A percentile compares a stretch with the other conserved stretches of the same genome.
phyloP scores from a whole-genome alignment of 2,888 invertebrate species.

The Girardia tigrina region DNA sequence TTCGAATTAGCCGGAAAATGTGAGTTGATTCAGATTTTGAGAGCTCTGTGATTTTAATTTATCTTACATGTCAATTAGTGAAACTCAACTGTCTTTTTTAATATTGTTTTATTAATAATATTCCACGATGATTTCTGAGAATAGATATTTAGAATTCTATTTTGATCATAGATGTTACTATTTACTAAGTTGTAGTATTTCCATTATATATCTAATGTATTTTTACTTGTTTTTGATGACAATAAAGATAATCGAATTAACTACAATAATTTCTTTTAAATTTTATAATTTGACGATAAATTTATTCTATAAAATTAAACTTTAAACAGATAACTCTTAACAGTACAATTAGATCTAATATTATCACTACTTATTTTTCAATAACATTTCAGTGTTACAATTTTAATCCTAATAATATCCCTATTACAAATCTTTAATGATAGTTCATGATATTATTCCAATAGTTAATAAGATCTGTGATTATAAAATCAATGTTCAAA shows the following conservation, averaged over 20 bases:
- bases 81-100: conserved; percentile 14
- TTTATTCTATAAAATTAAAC: too few relatives aligned
- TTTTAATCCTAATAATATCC: too few relatives aligned
- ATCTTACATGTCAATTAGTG: not conserved
- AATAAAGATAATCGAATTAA: not conserved
- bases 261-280: too few relatives aligned
- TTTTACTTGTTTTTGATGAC: conserved; percentile 18
- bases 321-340: too few relatives aligned
- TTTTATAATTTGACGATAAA: too few relatives aligned
- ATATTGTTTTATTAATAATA: conserved; percentile 11
- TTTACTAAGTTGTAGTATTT: conserved; percentile 19
- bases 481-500: too few relatives aligned
- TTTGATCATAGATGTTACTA: conserved; percentile 23
- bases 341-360: too few relatives aligned
- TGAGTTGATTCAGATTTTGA: not conserved
- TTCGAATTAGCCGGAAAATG: not conserved
- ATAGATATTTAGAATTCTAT: conserved; percentile 23
- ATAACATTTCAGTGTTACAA: too few relatives aligned
- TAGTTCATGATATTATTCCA: too few relatives aligned
- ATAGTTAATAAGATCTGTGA: too few relatives aligned
- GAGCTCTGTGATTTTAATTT: not conserved
- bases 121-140: conserved; percentile 23
- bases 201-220: conserved; percentile 23
- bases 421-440: too few relatives aligned
- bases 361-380: too few relatives aligned